These are phyloP conservation scores for Phrynocephalus vlangalii DNA, from an alignment of 2,797 vertebrate genomes.

Conservation along the genomic window DNA sequence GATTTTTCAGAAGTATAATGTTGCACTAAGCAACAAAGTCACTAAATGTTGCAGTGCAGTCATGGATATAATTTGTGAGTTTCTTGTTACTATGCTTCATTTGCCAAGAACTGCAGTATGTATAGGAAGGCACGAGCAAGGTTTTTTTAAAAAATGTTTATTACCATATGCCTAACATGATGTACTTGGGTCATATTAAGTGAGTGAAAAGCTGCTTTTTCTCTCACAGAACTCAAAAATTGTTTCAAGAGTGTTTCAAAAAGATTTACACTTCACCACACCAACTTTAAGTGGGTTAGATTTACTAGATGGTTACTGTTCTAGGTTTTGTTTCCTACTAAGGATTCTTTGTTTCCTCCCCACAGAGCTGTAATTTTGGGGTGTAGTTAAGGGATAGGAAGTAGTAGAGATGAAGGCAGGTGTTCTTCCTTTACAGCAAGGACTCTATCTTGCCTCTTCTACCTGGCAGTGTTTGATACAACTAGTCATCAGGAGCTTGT, in stretches of 20 bases:
- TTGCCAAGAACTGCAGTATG: not conserved
- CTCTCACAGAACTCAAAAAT: not conserved
- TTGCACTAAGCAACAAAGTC: too few relatives aligned
- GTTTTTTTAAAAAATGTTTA: not conserved
- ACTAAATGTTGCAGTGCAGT: not conserved
- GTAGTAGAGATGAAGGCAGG: not conserved
- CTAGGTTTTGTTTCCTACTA: not conserved
- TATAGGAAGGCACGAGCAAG: not conserved
- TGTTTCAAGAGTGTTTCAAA: not conserved
- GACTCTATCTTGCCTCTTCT: not conserved
- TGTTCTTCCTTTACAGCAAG: not conserved
- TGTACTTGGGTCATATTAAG: too few relatives aligned
- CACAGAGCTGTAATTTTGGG: not conserved
- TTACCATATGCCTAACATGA: not conserved
- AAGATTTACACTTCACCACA: not conserved
- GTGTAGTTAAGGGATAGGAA: not conserved
- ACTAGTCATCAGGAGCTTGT: not conserved
- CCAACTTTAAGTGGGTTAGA: not conserved
- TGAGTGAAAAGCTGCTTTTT: not conserved
- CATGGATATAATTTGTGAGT: not conserved
- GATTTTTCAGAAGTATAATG: too few relatives aligned
- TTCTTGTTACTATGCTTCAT: not conserved
- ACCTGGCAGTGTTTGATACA: not conserved
- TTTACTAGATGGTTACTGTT: not conserved
- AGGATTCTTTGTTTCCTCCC: not conserved